Evolutionary conservation across 1,140 invertebrate species (phyloP).

Genomic region (Penaeus chinensis): DNA sequence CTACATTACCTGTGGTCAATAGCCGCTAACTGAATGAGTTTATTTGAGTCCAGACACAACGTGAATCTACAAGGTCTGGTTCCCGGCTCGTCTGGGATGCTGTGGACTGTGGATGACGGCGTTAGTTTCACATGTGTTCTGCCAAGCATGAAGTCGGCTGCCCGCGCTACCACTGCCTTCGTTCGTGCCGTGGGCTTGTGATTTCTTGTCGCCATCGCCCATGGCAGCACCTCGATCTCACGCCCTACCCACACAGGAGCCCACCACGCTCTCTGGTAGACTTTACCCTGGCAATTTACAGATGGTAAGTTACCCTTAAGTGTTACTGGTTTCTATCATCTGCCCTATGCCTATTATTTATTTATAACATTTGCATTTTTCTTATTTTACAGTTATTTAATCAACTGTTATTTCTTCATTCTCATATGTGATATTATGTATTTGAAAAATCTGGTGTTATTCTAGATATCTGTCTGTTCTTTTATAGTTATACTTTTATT

Average conservation of each 20-base stretch:
- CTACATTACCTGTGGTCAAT: conserved; percentile 58
- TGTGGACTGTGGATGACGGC: conserved; percentile 55
- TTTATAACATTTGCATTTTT: too few species aligned
- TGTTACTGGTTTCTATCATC: too few species aligned
- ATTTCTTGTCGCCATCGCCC: conserved; percentile 34
- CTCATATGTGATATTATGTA: too few species aligned
- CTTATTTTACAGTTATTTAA: too few species aligned
- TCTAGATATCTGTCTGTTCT: too few species aligned
- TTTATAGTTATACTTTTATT: too few species aligned
- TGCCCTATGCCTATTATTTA: too few species aligned
- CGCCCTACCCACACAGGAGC: conserved; percentile 59
- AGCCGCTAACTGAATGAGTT: conserved; percentile 59
- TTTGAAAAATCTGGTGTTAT: too few species aligned
- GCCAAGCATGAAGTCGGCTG: conserved; percentile 28
- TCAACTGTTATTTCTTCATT: too few species aligned
- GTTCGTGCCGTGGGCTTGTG: conserved; percentile 22
- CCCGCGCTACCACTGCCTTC: conserved; percentile 22
- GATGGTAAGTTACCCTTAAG: background rate
- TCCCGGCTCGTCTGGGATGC: conserved; percentile 52
- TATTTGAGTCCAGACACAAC: conserved; percentile 53
- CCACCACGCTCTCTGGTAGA: conserved; percentile 57
- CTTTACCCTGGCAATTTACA: conserved; percentile 43
- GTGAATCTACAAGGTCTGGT: conserved; percentile 54
- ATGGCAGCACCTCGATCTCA: conserved; percentile 59
- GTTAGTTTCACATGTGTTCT: conserved; percentile 33